These are phyloP conservation scores for Triops cancriformis DNA, from an alignment of 1,140 invertebrate genomes.

Conservation along the genomic window DNA sequence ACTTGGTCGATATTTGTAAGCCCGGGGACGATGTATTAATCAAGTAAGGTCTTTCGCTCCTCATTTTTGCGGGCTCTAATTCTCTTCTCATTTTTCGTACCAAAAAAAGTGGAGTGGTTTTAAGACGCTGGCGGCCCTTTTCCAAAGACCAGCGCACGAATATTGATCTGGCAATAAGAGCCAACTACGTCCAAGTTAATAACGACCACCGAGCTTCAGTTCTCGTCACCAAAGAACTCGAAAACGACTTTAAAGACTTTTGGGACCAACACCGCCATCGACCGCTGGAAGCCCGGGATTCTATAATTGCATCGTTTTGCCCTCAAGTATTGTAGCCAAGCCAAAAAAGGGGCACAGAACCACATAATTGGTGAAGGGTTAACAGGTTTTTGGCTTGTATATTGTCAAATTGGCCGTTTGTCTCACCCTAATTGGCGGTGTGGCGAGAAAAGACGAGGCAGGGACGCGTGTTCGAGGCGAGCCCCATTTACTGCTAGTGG, in stretches of 20 bases:
- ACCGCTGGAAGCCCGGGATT: constrained; percentile 62
- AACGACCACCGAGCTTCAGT: constrained; percentile 55
- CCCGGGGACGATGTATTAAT: constrained; percentile 80
- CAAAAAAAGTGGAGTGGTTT: constrained; percentile 58
- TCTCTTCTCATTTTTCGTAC: not conserved
- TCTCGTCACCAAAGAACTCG: constrained; percentile 57
- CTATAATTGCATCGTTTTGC: constrained; percentile 72
- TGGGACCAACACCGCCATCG: constrained; percentile 57
- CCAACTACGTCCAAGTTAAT: constrained; percentile 61
- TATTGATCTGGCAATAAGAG: constrained; percentile 60
- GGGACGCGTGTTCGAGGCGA: constrained; percentile 58
- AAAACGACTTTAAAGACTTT: constrained; percentile 61
- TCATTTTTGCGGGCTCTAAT: not conserved
- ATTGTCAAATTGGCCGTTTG: constrained; percentile 70
- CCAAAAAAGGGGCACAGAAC: too few relatives aligned
- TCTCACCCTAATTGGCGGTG: constrained; percentile 57
- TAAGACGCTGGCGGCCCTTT: constrained; percentile 59
- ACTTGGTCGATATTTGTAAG: constrained; percentile 76
- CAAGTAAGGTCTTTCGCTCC: constrained; percentile 48
- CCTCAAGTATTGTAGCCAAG: constrained; percentile 52
- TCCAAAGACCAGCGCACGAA: constrained; percentile 51
- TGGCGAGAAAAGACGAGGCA: constrained; percentile 46
- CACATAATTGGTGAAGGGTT: not conserved
- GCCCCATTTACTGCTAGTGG: constrained; percentile 76
- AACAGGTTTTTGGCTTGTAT: constrained; percentile 76